Base-by-base conservation (phyloP, 2,888 invertebrate genomes). In the Ptilodon capucinus region DNA sequence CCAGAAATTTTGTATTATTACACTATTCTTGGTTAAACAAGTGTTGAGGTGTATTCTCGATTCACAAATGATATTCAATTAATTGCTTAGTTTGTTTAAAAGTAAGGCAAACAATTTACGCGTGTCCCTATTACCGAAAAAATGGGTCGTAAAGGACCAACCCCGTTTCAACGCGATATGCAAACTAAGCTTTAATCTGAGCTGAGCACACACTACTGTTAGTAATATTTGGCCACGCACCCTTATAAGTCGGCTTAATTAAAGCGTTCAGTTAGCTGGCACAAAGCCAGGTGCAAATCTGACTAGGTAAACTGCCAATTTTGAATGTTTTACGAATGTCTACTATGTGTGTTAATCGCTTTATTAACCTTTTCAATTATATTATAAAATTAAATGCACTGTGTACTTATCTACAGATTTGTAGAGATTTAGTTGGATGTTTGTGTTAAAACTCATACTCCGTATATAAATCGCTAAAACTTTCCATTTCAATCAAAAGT, bases 321-420 rank as follows among this genome's bases (percentile, higher is more conserved):
- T 44, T 42, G 40, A 44, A 21, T 32, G 35, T 28, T 19, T 38
- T 36, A 40, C 34, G 34, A 40, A 40, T 45, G 42, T 7, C 35
- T 35, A 16, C 7, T 28, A n/a, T 25, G 32, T 48, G 40, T 48
- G 42, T 38, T n/a, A 44, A 38, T 34, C 32, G 46, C 42, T 44
- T 57, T 40, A 51, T 55, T 60, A 57, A 30, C 39, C 44, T 34
- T 41, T 60, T 62, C 64, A 64, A 64, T 60, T 36, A 49, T 62
- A 46, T 48, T 55, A 60, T 57, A 59, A 56, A 59, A 58, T 61
- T 60, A 44, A 48, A 34, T 14, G 28, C 40, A 60, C 60, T 62
- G 48, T 54, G 44, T 41, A 39, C 17, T 51, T 50, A n/a, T 11
- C n/a, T 28, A 7, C 4, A 25, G 25, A 3, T 2, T 2, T 25